phyloP scores from a whole-genome alignment of 2,113 vertebrate genomes.

The Cynoglossus semilaevis region DNA sequence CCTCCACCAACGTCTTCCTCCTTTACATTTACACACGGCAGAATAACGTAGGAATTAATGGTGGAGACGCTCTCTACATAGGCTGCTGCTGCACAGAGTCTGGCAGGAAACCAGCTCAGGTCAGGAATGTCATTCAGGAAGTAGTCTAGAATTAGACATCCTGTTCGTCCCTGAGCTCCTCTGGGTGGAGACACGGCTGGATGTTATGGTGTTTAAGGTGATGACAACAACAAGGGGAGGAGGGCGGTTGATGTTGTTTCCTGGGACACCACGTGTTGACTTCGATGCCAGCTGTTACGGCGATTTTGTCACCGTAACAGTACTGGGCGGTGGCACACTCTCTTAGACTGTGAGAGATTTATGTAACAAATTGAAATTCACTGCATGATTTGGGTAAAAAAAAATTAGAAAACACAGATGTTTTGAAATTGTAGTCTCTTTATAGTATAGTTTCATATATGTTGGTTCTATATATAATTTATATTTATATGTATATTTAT shows the following conservation, averaged over 20 bases:
- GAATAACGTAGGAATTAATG: neutral
- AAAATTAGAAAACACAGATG: too few species aligned
- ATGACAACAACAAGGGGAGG: slow-evolving; percentile 38
- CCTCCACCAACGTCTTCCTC: too few species aligned
- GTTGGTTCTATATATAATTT: too few species aligned
- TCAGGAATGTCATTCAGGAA: slow-evolving; percentile 83
- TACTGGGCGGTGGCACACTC: too few species aligned
- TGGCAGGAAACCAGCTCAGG: slow-evolving; percentile 71
- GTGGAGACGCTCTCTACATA: slow-evolving; percentile 4
- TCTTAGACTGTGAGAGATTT: too few species aligned
- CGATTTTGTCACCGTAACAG: too few species aligned
- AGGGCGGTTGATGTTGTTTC: slow-evolving; percentile 1
- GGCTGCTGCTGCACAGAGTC: slow-evolving; percentile 24
- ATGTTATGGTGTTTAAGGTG: slow-evolving; percentile 51
- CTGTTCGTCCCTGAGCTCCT: slow-evolving; percentile 59
- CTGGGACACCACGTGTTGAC: neutral
- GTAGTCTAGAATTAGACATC: slow-evolving; percentile 80
- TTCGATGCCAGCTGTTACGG: too few species aligned
- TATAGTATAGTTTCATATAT: too few species aligned
- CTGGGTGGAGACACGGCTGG: slow-evolving; percentile 50
- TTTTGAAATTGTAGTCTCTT: too few species aligned
- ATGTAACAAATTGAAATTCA: too few species aligned
- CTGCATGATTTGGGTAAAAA: too few species aligned
- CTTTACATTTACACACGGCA: neutral
- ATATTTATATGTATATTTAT: too few species aligned